phyloP scores from a whole-genome alignment of 2,888 invertebrate genomes.

The Agrochola litura region DNA sequence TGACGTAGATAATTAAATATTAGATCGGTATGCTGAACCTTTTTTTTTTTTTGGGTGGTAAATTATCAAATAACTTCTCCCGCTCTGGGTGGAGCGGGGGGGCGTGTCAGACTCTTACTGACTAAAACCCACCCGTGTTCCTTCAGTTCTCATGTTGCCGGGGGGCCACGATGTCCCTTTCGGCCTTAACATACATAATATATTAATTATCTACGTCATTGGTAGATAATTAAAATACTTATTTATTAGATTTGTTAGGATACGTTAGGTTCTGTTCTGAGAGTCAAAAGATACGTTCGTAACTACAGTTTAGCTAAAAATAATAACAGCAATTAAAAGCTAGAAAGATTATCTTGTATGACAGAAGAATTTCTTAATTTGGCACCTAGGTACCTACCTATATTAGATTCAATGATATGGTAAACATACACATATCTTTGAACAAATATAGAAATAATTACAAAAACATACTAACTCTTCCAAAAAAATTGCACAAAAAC shows the following conservation, averaged over 20 bases:
- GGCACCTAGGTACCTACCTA: neutral
- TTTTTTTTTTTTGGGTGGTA: no score
- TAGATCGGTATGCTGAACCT: no score
- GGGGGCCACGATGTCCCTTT: no score
- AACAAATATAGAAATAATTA: neutral
- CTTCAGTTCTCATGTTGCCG: no score
- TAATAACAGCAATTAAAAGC: neutral
- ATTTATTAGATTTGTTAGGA: neutral
- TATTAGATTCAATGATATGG: neutral
- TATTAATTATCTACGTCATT: neutral
- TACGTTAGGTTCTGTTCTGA: neutral
- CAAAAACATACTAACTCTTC: slow-evolving; percentile 10
- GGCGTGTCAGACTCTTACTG: no score
- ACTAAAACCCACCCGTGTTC: no score
- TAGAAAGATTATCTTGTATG: neutral
- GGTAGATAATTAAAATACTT: neutral
- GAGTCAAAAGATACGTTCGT: neutral
- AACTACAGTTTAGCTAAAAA: neutral
- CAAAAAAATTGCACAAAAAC: slow-evolving; percentile 19
- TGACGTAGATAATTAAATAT: neutral
- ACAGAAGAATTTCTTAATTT: neutral
- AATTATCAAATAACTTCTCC: no score
- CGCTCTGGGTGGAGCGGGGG: no score
- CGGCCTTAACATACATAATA: no score
- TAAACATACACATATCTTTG: neutral